These are phyloP conservation scores for Goniozus legneri DNA, from an alignment of 1,140 invertebrate species.

Conservation along the genomic window DNA sequence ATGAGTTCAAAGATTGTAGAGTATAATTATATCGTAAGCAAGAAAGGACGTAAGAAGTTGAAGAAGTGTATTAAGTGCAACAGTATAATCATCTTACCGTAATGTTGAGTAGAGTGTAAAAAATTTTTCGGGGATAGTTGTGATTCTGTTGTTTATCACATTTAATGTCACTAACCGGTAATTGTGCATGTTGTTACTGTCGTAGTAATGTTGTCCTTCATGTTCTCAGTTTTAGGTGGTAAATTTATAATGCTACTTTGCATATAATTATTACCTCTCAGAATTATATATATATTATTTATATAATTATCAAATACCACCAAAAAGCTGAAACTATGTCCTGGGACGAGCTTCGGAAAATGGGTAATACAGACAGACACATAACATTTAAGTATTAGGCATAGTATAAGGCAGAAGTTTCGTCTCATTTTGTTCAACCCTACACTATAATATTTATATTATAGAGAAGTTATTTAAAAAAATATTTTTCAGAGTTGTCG, in stretches of 20 bases:
- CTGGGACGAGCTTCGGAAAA: conserved; percentile 46
- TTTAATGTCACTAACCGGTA: conserved; percentile 16
- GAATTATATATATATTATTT: neutral
- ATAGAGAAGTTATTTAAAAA: too few relatives aligned
- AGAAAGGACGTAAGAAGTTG: conserved; percentile 8
- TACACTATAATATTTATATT: too few relatives aligned
- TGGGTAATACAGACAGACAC: conserved; percentile 46
- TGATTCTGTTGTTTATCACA: conserved; percentile 17
- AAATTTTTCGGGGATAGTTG: conserved; percentile 17
- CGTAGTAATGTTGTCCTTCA: conserved; percentile 16
- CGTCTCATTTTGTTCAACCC: too few relatives aligned
- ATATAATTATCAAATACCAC: conserved; percentile 11
- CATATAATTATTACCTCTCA: neutral
- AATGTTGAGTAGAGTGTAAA: conserved; percentile 29
- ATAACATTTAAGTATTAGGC: conserved; percentile 32
- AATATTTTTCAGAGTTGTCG: too few relatives aligned
- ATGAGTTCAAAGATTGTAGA: too few relatives aligned
- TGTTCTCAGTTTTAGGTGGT: conserved; percentile 27
- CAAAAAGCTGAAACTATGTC: conserved; percentile 26
- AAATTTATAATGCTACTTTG: conserved; percentile 8
- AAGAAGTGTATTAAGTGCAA: conserved; percentile 16
- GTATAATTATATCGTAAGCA: too few relatives aligned
- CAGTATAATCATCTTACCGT: conserved; percentile 41
- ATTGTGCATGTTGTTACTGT: conserved; percentile 22
- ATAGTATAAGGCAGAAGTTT: too few relatives aligned